Percentiles rank a stretch among this genome's conserved stretches.
Conservation (phyloP, 2,797 vertebrate genomes). For the Acomys russatus region DNA sequence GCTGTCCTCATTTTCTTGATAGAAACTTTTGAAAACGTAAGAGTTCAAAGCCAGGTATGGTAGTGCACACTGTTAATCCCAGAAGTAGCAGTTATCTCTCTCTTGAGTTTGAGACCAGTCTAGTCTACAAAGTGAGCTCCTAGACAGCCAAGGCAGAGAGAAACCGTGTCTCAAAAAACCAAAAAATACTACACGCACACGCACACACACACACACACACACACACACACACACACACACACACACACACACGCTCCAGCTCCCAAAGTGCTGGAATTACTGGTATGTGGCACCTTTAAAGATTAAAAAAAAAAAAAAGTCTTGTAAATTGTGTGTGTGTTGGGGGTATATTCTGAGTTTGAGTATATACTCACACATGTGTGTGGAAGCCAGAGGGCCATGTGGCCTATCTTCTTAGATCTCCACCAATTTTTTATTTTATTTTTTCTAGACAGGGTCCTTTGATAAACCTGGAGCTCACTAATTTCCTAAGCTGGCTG, state of each 20-base stretch:
- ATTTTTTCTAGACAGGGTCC: neutral
- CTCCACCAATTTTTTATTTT: neutral
- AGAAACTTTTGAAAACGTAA: neutral
- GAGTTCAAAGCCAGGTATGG: neutral
- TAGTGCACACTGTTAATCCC: neutral
- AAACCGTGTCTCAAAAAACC: neutral
- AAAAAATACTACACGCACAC: too few species aligned
- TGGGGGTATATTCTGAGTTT: neutral
- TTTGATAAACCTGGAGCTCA: neutral
- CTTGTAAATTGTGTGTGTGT: neutral
- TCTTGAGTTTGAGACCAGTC: neutral
- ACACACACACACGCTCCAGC: too few species aligned
- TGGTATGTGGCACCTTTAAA: neutral
- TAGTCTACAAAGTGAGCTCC: neutral
- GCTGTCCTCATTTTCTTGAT: neutral
- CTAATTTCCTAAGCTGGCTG: neutral
- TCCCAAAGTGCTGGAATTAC: neutral
- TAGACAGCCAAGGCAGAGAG: neutral
- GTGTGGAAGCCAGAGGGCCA: neutral
- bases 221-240: too few species aligned
- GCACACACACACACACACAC: too few species aligned
- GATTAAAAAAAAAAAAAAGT: neutral
- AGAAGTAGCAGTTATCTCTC: neutral
- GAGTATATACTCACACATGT: neutral
- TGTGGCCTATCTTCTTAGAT: neutral